Evolutionary conservation across 2,888 invertebrate genomes (phyloP).

Genomic region (Myathropa florea): DNA sequence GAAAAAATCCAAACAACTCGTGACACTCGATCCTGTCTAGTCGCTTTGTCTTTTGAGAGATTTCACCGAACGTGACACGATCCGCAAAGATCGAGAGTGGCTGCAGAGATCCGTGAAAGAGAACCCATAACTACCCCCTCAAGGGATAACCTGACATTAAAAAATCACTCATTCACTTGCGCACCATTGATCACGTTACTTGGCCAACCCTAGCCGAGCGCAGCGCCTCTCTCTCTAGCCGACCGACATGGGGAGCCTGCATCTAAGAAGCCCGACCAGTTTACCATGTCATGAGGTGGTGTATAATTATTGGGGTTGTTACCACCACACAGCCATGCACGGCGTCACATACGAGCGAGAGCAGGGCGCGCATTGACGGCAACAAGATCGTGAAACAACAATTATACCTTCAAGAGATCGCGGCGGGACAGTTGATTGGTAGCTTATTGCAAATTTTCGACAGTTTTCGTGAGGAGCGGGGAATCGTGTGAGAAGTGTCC

Average conservation of each 20-base stretch:
- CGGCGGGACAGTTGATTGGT: conserved; percentile 64
- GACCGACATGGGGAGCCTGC: conserved; percentile 8
- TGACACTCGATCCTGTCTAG: conserved; percentile 17
- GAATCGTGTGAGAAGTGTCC: conserved; percentile 63
- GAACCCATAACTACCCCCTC: conserved; percentile 59
- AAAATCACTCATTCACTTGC: conserved; percentile 70
- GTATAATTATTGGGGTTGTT: conserved; percentile 53
- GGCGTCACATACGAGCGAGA: background rate
- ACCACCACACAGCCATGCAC: background rate
- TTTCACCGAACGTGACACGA: background rate
- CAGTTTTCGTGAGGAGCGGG: conserved; percentile 39
- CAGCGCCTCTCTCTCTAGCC: background rate
- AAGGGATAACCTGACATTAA: conserved; percentile 71
- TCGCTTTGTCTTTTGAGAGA: background rate
- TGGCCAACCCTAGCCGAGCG: background rate
- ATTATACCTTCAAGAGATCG: conserved; percentile 56
- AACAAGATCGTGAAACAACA: conserved; percentile 51
- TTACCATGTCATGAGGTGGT: conserved; percentile 50
- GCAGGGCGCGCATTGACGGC: background rate
- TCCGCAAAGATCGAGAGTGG: conserved; percentile 5
- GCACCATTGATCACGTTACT: conserved; percentile 45
- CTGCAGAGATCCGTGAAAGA: background rate
- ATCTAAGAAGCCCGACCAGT: conserved; percentile 6
- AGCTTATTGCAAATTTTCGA: conserved; percentile 54
- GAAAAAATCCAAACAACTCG: conserved; percentile 23